These are phyloP conservation scores for Lordiphosa clarofinis DNA, from an alignment of 1,140 invertebrate genomes.

Conservation along the genomic window DNA sequence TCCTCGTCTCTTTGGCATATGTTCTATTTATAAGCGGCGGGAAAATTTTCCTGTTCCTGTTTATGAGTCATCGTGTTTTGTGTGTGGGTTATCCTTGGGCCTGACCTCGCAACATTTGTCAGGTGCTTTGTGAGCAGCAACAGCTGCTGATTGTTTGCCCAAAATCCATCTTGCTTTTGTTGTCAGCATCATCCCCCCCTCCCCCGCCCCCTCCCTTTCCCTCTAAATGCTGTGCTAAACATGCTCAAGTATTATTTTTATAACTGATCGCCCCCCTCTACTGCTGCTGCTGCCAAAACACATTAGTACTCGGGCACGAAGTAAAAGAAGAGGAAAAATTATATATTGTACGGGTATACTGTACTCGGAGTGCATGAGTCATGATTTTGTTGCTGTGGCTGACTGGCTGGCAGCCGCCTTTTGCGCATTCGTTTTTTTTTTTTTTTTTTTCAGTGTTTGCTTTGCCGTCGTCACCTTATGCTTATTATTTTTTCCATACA, in stretches of 20 bases:
- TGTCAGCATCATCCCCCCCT: constrained; percentile 19
- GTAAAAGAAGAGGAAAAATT: constrained; percentile 53
- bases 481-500: constrained; percentile 59
- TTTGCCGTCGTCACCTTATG: constrained; percentile 73
- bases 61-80: constrained; percentile 63
- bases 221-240: constrained; percentile 6
- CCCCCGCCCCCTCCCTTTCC: constrained; percentile 6
- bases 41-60: constrained; percentile 63
- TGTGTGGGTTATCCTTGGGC: constrained; percentile 62
- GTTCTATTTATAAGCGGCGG: constrained; percentile 63
- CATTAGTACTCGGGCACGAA: constrained; percentile 74
- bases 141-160: constrained; percentile 32
- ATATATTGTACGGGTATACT: constrained; percentile 33
- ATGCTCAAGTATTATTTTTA: constrained; percentile 64
- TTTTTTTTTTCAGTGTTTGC: constrained; percentile 18
- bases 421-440: constrained; percentile 67
- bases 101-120: constrained; percentile 59
- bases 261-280: constrained; percentile 35
- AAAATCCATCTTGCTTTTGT: constrained; percentile 19
- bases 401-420: constrained; percentile 32
- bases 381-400: constrained; percentile 52
- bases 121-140: constrained; percentile 55
- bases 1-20: constrained; percentile 55
- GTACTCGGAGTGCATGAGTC: constrained; percentile 60
- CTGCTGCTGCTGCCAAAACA: constrained; percentile 54